These are phyloP conservation scores for Ctenomys sociabilis DNA, from an alignment of 2,113 vertebrate species.

Conservation along the genomic window DNA sequence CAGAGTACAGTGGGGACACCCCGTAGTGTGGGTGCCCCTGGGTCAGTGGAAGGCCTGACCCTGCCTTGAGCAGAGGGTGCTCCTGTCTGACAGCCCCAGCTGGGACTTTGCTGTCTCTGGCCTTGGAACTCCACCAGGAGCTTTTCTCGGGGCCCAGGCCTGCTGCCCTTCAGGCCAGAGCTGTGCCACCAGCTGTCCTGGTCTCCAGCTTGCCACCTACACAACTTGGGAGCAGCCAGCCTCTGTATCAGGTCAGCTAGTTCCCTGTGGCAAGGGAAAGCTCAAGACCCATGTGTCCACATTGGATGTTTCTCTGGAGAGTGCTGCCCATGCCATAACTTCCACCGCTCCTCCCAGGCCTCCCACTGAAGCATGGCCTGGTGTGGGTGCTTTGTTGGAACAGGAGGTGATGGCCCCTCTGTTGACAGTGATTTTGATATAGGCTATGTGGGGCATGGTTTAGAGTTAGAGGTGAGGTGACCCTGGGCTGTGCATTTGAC, in stretches of 20 bases:
- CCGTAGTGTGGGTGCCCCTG: no score
- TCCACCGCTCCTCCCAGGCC: background rate
- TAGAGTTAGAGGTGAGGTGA: background rate
- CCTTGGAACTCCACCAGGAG: background rate
- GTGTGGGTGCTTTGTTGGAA: no score
- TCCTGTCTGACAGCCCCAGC: background rate
- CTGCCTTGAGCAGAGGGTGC: background rate
- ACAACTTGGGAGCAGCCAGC: background rate
- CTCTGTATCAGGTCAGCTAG: background rate
- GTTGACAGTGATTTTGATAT: background rate
- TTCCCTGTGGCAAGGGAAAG: background rate
- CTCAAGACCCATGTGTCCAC: background rate
- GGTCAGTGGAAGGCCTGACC: background rate
- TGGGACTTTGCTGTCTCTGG: background rate
- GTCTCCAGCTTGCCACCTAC: background rate
- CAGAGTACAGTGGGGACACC: background rate
- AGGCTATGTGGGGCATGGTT: background rate
- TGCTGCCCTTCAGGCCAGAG: background rate
- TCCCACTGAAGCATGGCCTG: background rate
- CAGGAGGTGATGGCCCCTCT: background rate
- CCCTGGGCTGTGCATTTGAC: background rate
- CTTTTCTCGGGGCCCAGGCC: background rate
- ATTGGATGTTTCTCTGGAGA: constrained; percentile 13
- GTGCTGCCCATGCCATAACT: background rate
- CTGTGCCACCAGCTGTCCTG: background rate